Base-by-base conservation (phyloP, 1,140 invertebrate genomes). In the Chironomus tepperi region DNA sequence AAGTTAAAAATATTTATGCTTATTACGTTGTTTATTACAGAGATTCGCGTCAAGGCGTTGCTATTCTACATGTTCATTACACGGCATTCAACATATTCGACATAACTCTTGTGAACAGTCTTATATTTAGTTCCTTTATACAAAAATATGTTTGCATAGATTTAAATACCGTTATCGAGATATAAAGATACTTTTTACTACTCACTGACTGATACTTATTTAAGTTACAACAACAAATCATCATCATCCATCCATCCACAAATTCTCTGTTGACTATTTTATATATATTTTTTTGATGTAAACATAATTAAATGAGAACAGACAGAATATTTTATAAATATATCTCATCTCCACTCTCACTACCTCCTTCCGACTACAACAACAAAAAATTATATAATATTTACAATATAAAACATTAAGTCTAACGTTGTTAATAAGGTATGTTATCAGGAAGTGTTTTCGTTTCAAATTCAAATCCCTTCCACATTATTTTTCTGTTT, bases 21-120 rank as follows among this genome's bases (percentile, higher is more conserved):
- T 64, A 75, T 47, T 15, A 34, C 10, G 43, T 47, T 76, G 16
- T 77, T 77, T 85, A 83, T 87, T 88, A 76, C 89, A 91, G 89
- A 87, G 86, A 83, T 89, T 89, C 82, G 87, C 88, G 76, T 89
- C 89, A 75, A 86, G 87, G 77, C 86, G 88, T 77, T 90, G 89
- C 86, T 90, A 90, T 84, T 90, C 89, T 76, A 87, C 89, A 77
- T 88, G 86, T 79, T 87, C 86, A 75, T 83, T 89, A 76, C 86
- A 87, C 81, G 86, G 87, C 78, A 87, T 88, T 78, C 86, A 87
- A 80, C 84, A 86, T 80, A 84, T 89, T 80, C 86, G 88, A 77
- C 88, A 90, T 83, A 90, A 90, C 81, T 90, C 89, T 83, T 89
- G 89, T 84, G 89, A 90, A 84, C 89, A 90, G 83, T 90, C 88